Evolutionary conservation across 2,888 invertebrate genomes (phyloP), one percentile per base, ranked within the genome.

Genomic region (Parnassius smintheus): DNA sequence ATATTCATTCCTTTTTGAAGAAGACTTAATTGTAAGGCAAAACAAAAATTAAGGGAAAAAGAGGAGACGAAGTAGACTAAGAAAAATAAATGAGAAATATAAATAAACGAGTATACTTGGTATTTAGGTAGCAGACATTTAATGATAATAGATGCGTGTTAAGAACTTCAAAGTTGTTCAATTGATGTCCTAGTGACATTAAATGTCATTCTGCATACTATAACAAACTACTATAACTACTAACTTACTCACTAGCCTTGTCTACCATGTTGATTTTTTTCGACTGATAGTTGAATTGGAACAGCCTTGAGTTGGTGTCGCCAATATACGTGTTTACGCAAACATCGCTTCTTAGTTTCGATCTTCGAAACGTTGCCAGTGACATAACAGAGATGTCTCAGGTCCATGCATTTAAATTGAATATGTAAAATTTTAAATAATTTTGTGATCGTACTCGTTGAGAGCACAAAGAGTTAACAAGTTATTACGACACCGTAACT

Each of bases 271-370:
- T 57, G 25, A 48, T 52, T 41, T 66, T 64, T 68, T 64, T 57
- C 58, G 59, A 57, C 41, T 59, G 59, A 51, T 55, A 65, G 70
- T 69, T 65, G 67, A 72, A 70, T 70, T 70, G 67, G 69, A 70
- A 72, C 70, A 70, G 60, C 73, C 72, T 73, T 71, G 72, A 66
- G 55, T 41, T 59, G 56, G 64, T 66, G 72, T 65, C 68, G 66
- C 64, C 66, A 68, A 68, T 65, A 68, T 62, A 66, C 58, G 65
- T 71, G 65, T 70, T 73, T 72, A 72, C 71, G 71, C 68, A 72
- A 73, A 74, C 69, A 64, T 62, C 64, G 64, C 67, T 66, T 67
- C 65, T 66, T 54, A 59, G 62, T 55, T 65, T 66, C 62, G 65
- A 66, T 70, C 65, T 35, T 35, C 35, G 35, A 67, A 67, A 66